These are phyloP conservation scores for Graptemys geographica DNA, from an alignment of 2,797 vertebrate species.

Conservation along the genomic window DNA sequence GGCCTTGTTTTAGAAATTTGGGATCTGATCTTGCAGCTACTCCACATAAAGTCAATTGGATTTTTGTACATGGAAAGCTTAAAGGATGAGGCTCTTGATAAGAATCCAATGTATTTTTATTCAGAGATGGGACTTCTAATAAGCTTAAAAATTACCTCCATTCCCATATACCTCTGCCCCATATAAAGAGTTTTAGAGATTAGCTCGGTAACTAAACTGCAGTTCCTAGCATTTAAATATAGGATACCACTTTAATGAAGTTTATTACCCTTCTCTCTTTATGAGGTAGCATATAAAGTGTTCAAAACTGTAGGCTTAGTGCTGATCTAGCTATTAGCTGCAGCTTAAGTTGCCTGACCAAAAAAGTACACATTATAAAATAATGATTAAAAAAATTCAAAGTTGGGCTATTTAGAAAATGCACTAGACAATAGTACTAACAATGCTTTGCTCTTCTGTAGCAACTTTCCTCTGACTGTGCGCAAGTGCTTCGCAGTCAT, in stretches of 20 bases:
- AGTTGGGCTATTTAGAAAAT: not conserved
- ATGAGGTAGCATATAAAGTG: constrained; percentile 23
- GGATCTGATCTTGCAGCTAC: not conserved
- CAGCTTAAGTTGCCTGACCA: constrained; percentile 28
- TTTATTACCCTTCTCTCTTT: constrained; percentile 34
- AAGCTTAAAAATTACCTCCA: constrained; percentile 21
- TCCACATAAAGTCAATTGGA: not conserved
- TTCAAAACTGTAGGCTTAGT: constrained; percentile 50
- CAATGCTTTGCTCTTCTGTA: not conserved
- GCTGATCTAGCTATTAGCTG: constrained; percentile 50
- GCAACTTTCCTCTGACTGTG: not conserved
- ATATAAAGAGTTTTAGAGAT: constrained; percentile 57
- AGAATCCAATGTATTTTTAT: not conserved
- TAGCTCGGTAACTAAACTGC: constrained; percentile 52
- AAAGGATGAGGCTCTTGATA: not conserved
- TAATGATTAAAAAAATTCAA: not conserved
- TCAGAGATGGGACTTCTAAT: constrained; percentile 5
- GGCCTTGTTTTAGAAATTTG: not conserved
- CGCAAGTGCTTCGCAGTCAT: constrained; percentile 2
- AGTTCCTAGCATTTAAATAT: constrained; percentile 35
- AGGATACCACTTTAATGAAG: constrained; percentile 53
- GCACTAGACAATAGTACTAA: not conserved
- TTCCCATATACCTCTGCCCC: constrained; percentile 22
- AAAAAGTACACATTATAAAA: constrained; percentile 23
- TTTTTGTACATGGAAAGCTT: not conserved